These are phyloP conservation scores for Muscicapa comitata DNA, from an alignment of 2,797 vertebrate species.

Conservation along the genomic window DNA sequence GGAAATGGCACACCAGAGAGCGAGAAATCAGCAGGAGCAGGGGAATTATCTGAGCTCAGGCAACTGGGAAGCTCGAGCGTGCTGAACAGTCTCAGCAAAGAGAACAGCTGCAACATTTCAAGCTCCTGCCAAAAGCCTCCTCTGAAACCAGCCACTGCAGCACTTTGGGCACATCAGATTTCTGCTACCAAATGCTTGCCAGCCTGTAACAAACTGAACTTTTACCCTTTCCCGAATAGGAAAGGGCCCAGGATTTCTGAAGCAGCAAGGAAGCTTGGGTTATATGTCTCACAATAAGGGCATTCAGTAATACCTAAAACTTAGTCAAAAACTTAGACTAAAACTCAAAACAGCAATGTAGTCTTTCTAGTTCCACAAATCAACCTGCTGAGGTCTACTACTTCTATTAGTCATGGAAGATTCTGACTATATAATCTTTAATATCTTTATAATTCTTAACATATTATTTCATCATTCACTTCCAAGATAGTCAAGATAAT, in stretches of 20 bases:
- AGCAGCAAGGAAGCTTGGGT: conserved; percentile 81
- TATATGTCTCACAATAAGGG: conserved; percentile 81
- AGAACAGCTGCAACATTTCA: background rate
- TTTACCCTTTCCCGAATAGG: conserved; percentile 85
- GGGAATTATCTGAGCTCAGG: background rate
- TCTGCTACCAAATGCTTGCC: background rate
- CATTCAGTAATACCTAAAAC: background rate
- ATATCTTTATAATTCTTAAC: background rate
- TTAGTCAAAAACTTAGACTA: background rate
- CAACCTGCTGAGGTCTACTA: background rate
- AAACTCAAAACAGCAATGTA: background rate
- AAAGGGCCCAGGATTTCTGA: conserved; percentile 84
- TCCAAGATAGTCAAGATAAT: background rate
- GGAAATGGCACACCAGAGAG: background rate
- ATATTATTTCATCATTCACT: background rate
- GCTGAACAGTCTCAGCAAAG: background rate
- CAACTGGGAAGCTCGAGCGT: background rate
- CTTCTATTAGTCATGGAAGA: background rate
- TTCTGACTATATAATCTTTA: background rate
- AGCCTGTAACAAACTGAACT: conserved; percentile 40
- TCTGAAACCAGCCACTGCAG: background rate
- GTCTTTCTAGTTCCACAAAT: background rate
- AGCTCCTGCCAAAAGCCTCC: background rate
- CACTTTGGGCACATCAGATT: background rate
- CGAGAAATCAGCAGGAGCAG: background rate